Base-by-base conservation (phyloP, 2,888 invertebrate genomes). In the Osmoderma eremita region DNA sequence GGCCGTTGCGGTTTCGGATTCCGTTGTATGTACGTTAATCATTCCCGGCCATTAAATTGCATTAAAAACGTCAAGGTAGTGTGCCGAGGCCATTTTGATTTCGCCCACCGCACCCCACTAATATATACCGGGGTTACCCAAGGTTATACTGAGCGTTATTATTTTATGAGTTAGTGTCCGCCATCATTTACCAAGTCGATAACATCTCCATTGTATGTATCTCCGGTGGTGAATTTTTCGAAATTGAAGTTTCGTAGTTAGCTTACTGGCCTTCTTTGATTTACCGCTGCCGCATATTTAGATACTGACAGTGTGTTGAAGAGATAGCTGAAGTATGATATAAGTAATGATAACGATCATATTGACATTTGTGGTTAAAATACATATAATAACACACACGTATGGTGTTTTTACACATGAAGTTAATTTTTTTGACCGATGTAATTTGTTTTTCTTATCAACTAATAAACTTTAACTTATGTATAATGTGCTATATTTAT, bases 1-100 rank as follows among this genome's bases (percentile, higher is more conserved):
- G 30, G 45, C 30, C 58, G 45, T 58, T 45, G 18, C 58, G 58
- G 42, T 45, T 58, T 58, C 22, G 45, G 30, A 42, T 58, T 58
- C 12, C 58, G 30, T 58, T 58, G 24, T 58, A 58, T 42, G 66
- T 58, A 58, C 58, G 66, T 71, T 71, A 70, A 71, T 71, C 70
- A 71, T 65, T 64, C 61, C 53, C 68, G 67, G 56, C 56, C 69
- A 67, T 69, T 71, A 70, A 71, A 71, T 66, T 69, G 65, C 67
- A 67, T 70, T 69, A 70, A 71, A 70, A 71, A 67, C 62, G 70
- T 69, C 69, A 65, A 66, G 69, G 67, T 67, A 65, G 48, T 54
- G 65, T 49, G 65, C 63, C 13, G 45, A 18, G 24, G 62, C 63
- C 69, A 70, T 69, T 70, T 67, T 66, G 69, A 70, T 70, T 70